A percentile compares a stretch with the other conserved stretches of the same genome.
Evolutionary conservation across 2,797 vertebrate genomes (phyloP).

Genomic region (Kryptopterus vitreolus): DNA sequence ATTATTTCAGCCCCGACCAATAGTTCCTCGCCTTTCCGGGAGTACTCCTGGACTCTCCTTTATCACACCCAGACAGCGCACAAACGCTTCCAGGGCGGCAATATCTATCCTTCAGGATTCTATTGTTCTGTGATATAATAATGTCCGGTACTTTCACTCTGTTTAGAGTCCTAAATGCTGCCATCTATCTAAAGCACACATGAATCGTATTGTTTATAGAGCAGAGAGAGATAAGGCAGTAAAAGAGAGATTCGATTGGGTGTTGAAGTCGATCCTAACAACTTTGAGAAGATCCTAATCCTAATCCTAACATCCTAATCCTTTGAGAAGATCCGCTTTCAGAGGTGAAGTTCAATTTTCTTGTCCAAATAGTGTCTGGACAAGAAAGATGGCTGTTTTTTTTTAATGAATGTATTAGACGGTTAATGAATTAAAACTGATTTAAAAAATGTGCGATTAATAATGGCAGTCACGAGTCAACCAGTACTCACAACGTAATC

Average conservation of each 20-base stretch:
- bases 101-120: background rate
- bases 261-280: background rate
- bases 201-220: conserved; percentile 28
- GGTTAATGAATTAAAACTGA: too few species aligned
- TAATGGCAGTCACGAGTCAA: too few species aligned
- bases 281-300: background rate
- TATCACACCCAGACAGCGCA: conserved; percentile 17
- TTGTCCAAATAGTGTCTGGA: too few species aligned
- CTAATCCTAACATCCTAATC: too few species aligned
- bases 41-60: conserved; percentile 23
- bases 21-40: background rate
- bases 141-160: background rate
- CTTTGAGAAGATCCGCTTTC: background rate
- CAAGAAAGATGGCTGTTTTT: too few species aligned
- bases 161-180: background rate
- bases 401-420: too few species aligned
- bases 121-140: background rate
- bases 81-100: background rate
- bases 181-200: background rate
- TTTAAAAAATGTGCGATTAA: too few species aligned
- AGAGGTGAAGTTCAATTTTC: too few species aligned
- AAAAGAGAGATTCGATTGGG: background rate
- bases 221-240: too few species aligned
- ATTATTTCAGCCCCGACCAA: conserved; percentile 30
- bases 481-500: too few species aligned